Percentiles rank a stretch among this genome's conserved stretches.
These are phyloP conservation scores for Dolichomitus sp. DNA, from an alignment of 2,888 invertebrate genomes.

Conservation along the genomic window DNA sequence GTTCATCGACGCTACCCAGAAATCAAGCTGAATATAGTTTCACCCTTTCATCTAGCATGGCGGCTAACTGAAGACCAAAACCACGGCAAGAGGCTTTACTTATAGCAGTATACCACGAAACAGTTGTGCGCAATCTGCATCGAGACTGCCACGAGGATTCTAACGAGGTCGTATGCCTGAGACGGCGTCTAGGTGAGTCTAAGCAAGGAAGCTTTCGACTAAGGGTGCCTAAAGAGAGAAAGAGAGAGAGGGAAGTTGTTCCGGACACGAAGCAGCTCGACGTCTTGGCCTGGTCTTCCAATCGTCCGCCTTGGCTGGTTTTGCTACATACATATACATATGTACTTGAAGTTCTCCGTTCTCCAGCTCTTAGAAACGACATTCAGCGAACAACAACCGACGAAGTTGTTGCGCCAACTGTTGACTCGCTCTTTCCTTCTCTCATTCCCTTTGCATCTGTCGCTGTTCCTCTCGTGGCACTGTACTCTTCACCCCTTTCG, in stretches of 20 bases:
- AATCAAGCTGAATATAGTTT: slow-evolving; percentile 16
- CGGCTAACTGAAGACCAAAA: background rate
- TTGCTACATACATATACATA: background rate
- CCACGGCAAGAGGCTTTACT: slow-evolving; percentile 10
- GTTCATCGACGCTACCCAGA: slow-evolving; percentile 31
- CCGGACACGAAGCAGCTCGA: slow-evolving; percentile 15
- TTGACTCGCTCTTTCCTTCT: slow-evolving; percentile 41
- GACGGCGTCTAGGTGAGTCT: slow-evolving; percentile 16
- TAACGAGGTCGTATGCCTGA: slow-evolving; percentile 47
- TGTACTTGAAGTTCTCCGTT: background rate
- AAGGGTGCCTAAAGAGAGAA: slow-evolving; percentile 28
- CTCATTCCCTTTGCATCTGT: slow-evolving; percentile 24
- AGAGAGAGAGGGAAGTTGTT: slow-evolving; percentile 21
- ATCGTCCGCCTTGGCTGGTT: slow-evolving; percentile 24
- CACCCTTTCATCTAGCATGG: background rate
- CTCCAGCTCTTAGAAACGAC: slow-evolving; percentile 56
- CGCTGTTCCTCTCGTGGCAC: slow-evolving; percentile 30
- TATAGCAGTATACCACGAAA: slow-evolving; percentile 33
- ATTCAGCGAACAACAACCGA: slow-evolving; percentile 65
- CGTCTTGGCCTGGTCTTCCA: slow-evolving; percentile 25
- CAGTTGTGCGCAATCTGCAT: slow-evolving; percentile 53
- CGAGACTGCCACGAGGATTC: slow-evolving; percentile 45
- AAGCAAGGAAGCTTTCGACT: slow-evolving; percentile 31
- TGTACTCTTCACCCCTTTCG: slow-evolving; percentile 41
- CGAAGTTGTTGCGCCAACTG: slow-evolving; percentile 71